Base-by-base conservation (phyloP, 2,113 vertebrate species). In the Urocynchramus pylzowi region DNA sequence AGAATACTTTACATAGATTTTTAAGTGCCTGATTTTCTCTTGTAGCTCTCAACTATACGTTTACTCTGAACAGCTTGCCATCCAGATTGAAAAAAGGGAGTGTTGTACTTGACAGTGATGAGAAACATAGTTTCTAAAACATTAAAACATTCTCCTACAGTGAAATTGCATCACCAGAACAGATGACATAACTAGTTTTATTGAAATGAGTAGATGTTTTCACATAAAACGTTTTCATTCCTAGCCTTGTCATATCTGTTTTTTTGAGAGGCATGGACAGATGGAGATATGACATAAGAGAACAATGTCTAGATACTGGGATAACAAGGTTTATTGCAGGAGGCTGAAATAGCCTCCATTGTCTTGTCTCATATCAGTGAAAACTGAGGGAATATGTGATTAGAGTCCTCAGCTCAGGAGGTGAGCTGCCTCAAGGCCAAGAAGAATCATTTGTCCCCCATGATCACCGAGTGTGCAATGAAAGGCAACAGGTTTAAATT, bases 401-500 rank as follows among this genome's bases (percentile, higher is more conserved):
- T 41, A 22, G 16, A 60, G 17, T 12, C 18, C 13, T 50, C 17
- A 50, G 1, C 17, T 84, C 20, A 60, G n/a, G 76, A 49, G 6
- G 16, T 68, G 13, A 52, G 12, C 15, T 54, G 21, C 22, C 22
- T 64, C 39, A 64, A 37, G 56, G 65, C 0, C 20, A 50, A 59
- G 37, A 52, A 64, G 22, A 49, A 30, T 71, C 18, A 47, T 6
- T 26, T 49, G 11, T 42, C 42, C 3, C 8, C 5, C 27, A 0
- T 26, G 26, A 31, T 35, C 28, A 6, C 26, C 9, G 8, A 7
- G 16, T 16, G 10, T 49, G 13, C 5, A 28, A 54, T 0, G 2
- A 31, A 71, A 75, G 12, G 5, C 10, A 31, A 6, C 4, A 41
- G 16, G 5, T 24, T 80, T 59, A 89, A 80, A 71, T 28, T 84